Evolutionary conservation across 2,797 vertebrate species (phyloP).

Genomic region (Thripadectes ignobilis): DNA sequence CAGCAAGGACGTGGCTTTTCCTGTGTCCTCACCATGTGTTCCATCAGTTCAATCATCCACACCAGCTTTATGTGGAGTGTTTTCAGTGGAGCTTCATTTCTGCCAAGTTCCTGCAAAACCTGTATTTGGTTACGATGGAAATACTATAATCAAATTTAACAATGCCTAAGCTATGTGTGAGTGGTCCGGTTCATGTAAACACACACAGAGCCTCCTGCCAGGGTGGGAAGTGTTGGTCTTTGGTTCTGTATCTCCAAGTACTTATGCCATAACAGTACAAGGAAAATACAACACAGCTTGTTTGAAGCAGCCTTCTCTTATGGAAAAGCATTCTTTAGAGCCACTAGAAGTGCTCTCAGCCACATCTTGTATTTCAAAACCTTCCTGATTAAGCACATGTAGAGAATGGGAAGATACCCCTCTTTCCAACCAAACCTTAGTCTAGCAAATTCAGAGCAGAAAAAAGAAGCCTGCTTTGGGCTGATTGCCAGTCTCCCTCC

Average conservation of each 20-base stretch:
- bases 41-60: background rate
- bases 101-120: constrained; percentile 49
- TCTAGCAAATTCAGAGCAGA: background rate
- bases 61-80: background rate
- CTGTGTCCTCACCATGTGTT: constrained; percentile 26
- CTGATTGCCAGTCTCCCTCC: background rate
- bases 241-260: background rate
- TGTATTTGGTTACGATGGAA: constrained; percentile 54
- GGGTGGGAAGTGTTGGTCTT: constrained; percentile 5
- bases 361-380: background rate
- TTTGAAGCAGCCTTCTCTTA: background rate
- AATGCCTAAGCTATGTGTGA: constrained; percentile 46
- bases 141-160: constrained; percentile 61
- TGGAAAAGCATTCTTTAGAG: background rate
- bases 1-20: constrained; percentile 7
- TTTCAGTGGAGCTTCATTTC: constrained; percentile 40
- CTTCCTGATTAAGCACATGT: background rate
- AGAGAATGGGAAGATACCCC: background rate
- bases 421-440: background rate
- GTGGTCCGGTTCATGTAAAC: constrained; percentile 15
- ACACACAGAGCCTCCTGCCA: background rate
- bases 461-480: background rate
- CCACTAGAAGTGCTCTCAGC: background rate
- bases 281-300: background rate
- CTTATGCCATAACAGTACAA: constrained; percentile 10